Base-by-base conservation (phyloP, 2,888 invertebrate species). In the Eilema sororculum region DNA sequence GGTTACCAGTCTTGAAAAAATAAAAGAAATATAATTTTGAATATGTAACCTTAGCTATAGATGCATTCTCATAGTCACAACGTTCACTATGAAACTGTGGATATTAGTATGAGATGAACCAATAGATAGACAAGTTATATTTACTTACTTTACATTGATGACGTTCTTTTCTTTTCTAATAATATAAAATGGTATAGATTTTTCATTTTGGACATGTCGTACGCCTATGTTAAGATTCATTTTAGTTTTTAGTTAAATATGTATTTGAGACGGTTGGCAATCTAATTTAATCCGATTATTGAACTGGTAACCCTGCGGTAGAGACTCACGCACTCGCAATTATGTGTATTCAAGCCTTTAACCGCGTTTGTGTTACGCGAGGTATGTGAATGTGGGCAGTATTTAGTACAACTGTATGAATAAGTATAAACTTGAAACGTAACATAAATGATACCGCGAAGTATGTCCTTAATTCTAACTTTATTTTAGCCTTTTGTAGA, bases 291-390 rank as follows among this genome's bases (percentile, higher is more conserved):
- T 72, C 69, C 66, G 41, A 56, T 68, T 63, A 64, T 67, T 65
- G 69, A 67, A 71, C 60, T 75, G 84, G 61, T 75, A 79, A 78
- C 81, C 81, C 82, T 81, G 73, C 65, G 16, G 61, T 73, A 60
- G 64, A 72, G 82, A 79, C 84, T 81, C 79, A 78, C 79, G 81
- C 82, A 80, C 73, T 84, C 71, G 81, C 86, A 87, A 89, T 89
- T 88, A 87, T 86, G 82, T 85, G 86, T 84, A 85, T 84, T 86
- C 84, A 86, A 85, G 81, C 81, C 73, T 84, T 78, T 79, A 82
- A 82, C 82, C 78, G 74, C 82, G 76, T 80, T 79, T 78, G 73
- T 71, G 75, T 75, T 74, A 81, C 80, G 82, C 69, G 73, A 75
- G 73, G 72, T 84, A 82, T 82, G 76, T 73, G 69, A 76, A 78